phyloP scores from a whole-genome alignment of 37 sponge, comb jelly and placozoan genomes.

The Cladorhizidae sp. region DNA sequence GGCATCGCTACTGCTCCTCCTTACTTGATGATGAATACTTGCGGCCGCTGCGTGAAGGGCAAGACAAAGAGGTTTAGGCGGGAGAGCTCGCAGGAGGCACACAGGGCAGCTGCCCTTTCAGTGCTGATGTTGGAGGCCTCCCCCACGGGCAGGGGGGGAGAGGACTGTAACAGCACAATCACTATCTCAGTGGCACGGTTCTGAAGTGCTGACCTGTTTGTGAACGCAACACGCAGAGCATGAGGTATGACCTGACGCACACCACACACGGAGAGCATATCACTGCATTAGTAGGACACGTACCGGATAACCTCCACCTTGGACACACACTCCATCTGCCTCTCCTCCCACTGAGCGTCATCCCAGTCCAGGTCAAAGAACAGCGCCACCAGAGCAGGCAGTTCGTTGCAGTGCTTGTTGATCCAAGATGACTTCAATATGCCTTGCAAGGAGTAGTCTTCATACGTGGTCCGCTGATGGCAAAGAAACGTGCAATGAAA shows the following conservation, averaged over 20 bases:
- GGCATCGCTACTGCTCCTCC: no score
- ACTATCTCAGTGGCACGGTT: conserved; percentile 68
- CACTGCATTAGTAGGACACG: neutral
- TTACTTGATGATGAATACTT: conserved; percentile 59
- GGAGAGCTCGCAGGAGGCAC: conserved; percentile 65
- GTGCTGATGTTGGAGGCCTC: conserved; percentile 21
- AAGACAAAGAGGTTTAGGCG: conserved; percentile 71
- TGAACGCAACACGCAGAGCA: conserved; percentile 1
- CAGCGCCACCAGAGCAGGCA: conserved; percentile 86
- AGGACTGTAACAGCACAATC: conserved; percentile 79
- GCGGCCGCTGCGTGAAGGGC: conserved; percentile 58
- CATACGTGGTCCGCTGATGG: conserved; percentile 70
- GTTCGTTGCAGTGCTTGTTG: conserved; percentile 77
- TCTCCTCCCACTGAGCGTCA: conserved; percentile 86
- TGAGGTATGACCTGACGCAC: neutral
- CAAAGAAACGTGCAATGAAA: no score
- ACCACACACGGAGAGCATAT: neutral
- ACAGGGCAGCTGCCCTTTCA: conserved; percentile 67
- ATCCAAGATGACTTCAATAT: conserved; percentile 85
- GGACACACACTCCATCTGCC: conserved; percentile 84
- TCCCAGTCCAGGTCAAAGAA: conserved; percentile 98
- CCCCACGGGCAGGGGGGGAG: conserved; percentile 37
- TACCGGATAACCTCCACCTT: conserved; percentile 79
- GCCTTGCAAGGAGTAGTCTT: conserved; percentile 71
- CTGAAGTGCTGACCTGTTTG: conserved; percentile 63